phyloP scores from a whole-genome alignment of 2,113 vertebrate species.

The Hyla sarda region DNA sequence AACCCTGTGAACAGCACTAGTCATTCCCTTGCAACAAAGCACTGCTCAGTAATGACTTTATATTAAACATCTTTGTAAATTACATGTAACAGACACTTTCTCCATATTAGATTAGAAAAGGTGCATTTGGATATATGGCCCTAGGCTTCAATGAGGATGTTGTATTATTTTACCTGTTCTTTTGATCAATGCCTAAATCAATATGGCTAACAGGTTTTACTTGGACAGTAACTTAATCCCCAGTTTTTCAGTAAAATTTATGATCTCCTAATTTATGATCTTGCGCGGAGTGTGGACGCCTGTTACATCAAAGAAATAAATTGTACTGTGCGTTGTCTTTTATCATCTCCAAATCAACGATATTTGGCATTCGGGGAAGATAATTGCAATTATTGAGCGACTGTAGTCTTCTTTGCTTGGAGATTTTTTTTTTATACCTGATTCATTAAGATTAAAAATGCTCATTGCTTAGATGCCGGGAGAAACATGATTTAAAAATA shows the following conservation, averaged over 20 bases:
- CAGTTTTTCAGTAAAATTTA: conserved; percentile 42
- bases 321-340: not conserved
- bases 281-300: conserved; percentile 19
- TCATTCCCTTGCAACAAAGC: not conserved
- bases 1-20: not conserved
- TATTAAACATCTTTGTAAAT: not conserved
- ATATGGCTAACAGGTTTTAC: conserved; percentile 43
- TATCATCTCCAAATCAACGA: conserved; percentile 10
- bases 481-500: not conserved
- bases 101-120: not conserved
- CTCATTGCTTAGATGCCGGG: not conserved
- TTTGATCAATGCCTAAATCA: conserved; percentile 46
- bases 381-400: conserved; percentile 47
- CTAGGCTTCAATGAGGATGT: not conserved
- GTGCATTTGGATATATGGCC: not conserved
- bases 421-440: not conserved
- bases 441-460: conserved; percentile 21
- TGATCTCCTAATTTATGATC: conserved; percentile 34
- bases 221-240: conserved; percentile 30
- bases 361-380: conserved; percentile 24
- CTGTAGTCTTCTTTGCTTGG: not conserved
- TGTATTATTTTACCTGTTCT: conserved; percentile 12
- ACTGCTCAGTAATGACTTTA: not conserved
- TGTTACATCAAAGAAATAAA: conserved; percentile 42
- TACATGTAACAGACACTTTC: not conserved